Conservation (phyloP, 2,888 invertebrate species). For the Muschampia plurimacula region DNA sequence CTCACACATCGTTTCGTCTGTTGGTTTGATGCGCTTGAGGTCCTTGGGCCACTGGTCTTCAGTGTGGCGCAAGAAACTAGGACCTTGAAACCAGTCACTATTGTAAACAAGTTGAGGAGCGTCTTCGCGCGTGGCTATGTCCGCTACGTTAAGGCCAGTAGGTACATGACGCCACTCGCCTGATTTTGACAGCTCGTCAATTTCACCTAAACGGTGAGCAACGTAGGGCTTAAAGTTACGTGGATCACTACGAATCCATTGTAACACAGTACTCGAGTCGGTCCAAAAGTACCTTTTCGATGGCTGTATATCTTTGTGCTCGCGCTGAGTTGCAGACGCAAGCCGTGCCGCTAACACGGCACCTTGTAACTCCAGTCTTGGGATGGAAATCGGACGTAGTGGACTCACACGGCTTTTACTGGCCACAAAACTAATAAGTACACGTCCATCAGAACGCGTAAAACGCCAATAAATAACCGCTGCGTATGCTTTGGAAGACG, state of each 20-base stretch:
- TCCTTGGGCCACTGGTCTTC: constrained; percentile 3
- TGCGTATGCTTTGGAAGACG: constrained; percentile 48
- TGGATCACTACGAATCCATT: constrained; percentile 42
- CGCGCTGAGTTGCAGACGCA: neutral
- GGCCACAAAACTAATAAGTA: constrained; percentile 40
- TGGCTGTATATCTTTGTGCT: constrained; percentile 13
- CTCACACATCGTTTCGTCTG: neutral
- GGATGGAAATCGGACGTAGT: neutral
- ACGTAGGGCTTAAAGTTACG: constrained; percentile 41
- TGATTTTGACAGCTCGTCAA: neutral
- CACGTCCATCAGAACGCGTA: constrained; percentile 36
- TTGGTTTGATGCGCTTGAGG: neutral
- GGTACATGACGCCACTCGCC: constrained; percentile 1
- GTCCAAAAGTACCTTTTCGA: constrained; percentile 42
- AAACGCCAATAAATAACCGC: constrained; percentile 48
- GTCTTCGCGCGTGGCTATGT: neutral
- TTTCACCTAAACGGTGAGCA: constrained; percentile 30
- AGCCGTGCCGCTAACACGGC: constrained; percentile 10
- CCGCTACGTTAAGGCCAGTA: neutral
- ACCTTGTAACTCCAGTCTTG: neutral
- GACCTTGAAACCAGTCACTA: neutral
- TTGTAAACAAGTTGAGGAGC: neutral
- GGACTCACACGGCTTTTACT: constrained; percentile 27
- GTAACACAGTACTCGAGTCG: constrained; percentile 43
- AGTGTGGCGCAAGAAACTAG: neutral